Conservation (phyloP, 2,113 vertebrate species). For the Rhombomys opimus region DNA sequence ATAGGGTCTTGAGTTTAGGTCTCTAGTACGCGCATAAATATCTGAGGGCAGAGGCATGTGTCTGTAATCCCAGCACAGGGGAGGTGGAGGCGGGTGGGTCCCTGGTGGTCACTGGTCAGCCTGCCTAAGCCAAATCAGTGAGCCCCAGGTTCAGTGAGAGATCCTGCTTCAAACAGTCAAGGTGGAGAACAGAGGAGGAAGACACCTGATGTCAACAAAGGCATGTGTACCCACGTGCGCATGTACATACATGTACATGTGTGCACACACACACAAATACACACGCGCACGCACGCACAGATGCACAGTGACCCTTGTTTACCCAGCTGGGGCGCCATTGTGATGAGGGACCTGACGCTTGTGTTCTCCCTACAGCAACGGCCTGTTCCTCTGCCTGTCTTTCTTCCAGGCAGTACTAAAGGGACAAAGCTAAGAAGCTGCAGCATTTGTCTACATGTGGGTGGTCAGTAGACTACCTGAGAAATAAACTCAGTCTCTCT, state of each 20-base stretch:
- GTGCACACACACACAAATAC: no score
- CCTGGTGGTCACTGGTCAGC: background rate
- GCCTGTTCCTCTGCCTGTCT: background rate
- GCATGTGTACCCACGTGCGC: no score
- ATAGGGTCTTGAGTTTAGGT: background rate
- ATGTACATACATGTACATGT: fast-evolving
- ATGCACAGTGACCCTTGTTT: constrained; percentile 84
- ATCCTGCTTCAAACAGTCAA: background rate
- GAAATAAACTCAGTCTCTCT: constrained; percentile 11
- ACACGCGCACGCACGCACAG: background rate
- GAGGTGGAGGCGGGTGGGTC: background rate
- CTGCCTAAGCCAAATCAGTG: background rate
- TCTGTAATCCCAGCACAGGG: background rate
- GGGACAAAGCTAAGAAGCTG: background rate
- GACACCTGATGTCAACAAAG: background rate
- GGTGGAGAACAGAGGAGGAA: background rate
- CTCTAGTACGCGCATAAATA: background rate
- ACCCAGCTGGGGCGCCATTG: constrained; percentile 75
- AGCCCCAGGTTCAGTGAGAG: background rate
- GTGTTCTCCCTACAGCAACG: constrained; percentile 3
- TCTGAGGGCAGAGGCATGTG: background rate
- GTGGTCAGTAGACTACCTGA: background rate
- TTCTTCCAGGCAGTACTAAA: background rate
- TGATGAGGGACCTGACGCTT: background rate
- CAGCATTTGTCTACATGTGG: background rate